phyloP scores from a whole-genome alignment of 2,888 invertebrate genomes.

The Orthosia gothica region DNA sequence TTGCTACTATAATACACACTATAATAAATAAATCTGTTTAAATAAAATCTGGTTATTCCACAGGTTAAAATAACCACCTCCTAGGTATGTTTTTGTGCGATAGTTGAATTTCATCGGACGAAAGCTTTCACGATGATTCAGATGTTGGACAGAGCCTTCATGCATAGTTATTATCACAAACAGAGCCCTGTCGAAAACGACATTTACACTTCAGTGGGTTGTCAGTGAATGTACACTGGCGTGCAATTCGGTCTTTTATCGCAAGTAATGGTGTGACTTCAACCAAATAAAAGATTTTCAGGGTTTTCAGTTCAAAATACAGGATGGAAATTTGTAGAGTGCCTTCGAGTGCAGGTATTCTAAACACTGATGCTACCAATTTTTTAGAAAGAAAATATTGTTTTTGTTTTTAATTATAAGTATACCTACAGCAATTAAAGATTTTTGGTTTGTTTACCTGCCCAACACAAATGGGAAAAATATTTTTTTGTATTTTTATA shows the following conservation, averaged over 20 bases:
- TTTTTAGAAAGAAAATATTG: background rate
- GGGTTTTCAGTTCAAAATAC: background rate
- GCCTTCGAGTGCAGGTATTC: background rate
- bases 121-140: background rate
- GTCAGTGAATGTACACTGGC: background rate
- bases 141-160: background rate
- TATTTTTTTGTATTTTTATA: no score
- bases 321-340: background rate
- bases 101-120: background rate
- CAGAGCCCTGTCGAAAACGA: slow-evolving; percentile 16
- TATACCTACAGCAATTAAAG: no score
- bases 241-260: background rate
- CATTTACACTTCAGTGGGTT: slow-evolving; percentile 36
- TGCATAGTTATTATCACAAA: background rate
- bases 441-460: no score
- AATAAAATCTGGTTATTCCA: background rate
- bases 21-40: background rate
- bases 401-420: no score
- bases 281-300: background rate
- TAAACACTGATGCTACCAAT: background rate
- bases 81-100: background rate
- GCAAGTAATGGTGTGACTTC: slow-evolving; percentile 5
- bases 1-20: no score
- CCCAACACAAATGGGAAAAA: no score
- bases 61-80: background rate